These are phyloP conservation scores for Dolichallabes microphthalmus DNA, from an alignment of 2,113 vertebrate genomes.

Conservation along the genomic window DNA sequence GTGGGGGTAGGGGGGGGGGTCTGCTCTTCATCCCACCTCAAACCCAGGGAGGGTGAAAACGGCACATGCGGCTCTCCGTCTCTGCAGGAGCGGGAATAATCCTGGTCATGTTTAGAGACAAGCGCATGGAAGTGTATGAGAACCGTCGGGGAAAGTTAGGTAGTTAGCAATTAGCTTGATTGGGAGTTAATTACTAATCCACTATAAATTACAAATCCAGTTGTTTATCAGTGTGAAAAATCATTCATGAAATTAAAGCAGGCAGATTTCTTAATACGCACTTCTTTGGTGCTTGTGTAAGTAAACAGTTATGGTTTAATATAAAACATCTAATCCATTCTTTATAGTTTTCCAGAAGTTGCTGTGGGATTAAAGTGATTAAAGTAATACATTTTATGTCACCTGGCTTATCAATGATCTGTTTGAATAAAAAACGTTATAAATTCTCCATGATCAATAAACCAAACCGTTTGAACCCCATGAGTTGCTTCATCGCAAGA, in stretches of 20 bases:
- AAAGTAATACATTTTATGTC: neutral
- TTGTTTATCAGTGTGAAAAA: too few species aligned
- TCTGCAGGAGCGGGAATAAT: conserved; percentile 21
- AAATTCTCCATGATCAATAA: too few species aligned
- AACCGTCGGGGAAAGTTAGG: neutral
- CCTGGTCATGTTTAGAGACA: neutral
- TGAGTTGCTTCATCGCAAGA: too few species aligned
- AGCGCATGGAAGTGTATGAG: neutral
- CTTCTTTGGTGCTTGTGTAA: too few species aligned
- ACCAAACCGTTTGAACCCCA: too few species aligned
- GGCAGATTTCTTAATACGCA: too few species aligned
- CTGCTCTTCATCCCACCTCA: conserved; percentile 8
- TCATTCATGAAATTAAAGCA: too few species aligned
- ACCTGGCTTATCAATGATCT: neutral
- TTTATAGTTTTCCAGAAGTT: neutral
- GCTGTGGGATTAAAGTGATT: neutral
- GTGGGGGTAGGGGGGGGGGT: too few species aligned
- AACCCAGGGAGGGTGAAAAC: conserved; percentile 39
- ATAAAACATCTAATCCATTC: too few species aligned
- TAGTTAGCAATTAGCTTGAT: neutral
- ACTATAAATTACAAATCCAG: neutral
- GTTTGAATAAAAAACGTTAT: too few species aligned
- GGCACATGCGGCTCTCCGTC: conserved; percentile 45
- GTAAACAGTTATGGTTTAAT: neutral
- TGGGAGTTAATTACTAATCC: neutral